phyloP scores from a whole-genome alignment of 2,113 vertebrate genomes.

The Daboia siamensis region DNA sequence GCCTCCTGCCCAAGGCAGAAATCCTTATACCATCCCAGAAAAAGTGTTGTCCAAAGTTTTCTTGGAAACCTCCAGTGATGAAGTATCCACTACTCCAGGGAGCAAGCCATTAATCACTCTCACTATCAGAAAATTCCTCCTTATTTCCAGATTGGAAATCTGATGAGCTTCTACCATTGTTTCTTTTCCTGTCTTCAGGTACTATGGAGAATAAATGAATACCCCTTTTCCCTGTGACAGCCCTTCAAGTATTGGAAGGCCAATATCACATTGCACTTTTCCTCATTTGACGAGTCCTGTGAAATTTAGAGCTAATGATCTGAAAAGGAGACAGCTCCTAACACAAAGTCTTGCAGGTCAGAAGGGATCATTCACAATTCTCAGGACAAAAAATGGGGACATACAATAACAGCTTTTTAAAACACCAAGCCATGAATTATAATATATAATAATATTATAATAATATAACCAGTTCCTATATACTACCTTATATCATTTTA shows the following conservation, averaged over 20 bases:
- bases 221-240: background rate
- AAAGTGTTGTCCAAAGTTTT: too few relatives aligned
- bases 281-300: background rate
- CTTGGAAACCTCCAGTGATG: too few relatives aligned
- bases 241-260: background rate
- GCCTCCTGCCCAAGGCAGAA: too few relatives aligned
- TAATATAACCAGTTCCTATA: background rate
- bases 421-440: background rate
- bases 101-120: background rate
- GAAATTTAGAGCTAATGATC: background rate
- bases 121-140: background rate
- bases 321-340: background rate
- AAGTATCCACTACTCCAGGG: too few relatives aligned
- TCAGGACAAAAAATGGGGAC: background rate
- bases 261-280: background rate
- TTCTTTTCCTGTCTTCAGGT: background rate
- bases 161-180: background rate
- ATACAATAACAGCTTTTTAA: background rate
- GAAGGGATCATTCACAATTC: background rate
- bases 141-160: background rate
- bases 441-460: background rate
- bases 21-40: too few relatives aligned
- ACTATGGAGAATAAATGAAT: background rate
- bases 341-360: background rate
- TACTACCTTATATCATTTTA: background rate